Base-by-base conservation (phyloP, 2,113 vertebrate genomes). In the Morone saxatilis region DNA sequence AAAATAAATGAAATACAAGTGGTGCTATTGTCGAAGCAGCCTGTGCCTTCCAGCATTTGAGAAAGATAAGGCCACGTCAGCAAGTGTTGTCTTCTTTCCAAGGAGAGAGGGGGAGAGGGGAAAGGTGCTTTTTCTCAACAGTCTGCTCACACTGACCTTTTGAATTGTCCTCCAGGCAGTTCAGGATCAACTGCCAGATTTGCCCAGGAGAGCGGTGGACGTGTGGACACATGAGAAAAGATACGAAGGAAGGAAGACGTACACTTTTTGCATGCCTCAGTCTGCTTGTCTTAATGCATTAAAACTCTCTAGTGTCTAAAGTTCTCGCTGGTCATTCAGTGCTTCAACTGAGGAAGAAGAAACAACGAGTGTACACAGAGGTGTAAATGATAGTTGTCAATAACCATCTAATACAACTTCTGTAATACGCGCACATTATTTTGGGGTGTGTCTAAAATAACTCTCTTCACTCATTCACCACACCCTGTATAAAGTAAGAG, bases 31-130 rank as follows among this genome's bases (percentile, higher is more conserved):
- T 88, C 47, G 56, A 87, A 87, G 81, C 75, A 86, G 77, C 59
- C 78, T 63, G 78, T 89, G 91, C 91, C 93, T 91, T 85, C 83
- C 78, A 90, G 94, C 90, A 45, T 89, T 91, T 81, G 54, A 86
- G 70, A 78, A 60, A 91, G 93, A 94, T 94, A 94, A 94, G 92
- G 71, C 88, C 82, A 76, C 85, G 83, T 94, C 93, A 93, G 87
- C 87, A 90, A 88, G 85, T 83, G 88, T 84, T 90, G 89, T 93
- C 83, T 80, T 85, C 71, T 81, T 86, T 88, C 90, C 87, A 78
- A 83, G 78, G 80, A 87, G 78, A 62, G 25, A 19, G 2, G 25
- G 25, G 25, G 71, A 6, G 38, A 17, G 74, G 43, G 71, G 66
- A 51, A 80, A 84, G 71, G 63, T 81, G 73, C 47, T 53, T 82